These are phyloP conservation scores for Rhinichthys osculus DNA, from an alignment of 2,797 vertebrate genomes.

Conservation along the genomic window DNA sequence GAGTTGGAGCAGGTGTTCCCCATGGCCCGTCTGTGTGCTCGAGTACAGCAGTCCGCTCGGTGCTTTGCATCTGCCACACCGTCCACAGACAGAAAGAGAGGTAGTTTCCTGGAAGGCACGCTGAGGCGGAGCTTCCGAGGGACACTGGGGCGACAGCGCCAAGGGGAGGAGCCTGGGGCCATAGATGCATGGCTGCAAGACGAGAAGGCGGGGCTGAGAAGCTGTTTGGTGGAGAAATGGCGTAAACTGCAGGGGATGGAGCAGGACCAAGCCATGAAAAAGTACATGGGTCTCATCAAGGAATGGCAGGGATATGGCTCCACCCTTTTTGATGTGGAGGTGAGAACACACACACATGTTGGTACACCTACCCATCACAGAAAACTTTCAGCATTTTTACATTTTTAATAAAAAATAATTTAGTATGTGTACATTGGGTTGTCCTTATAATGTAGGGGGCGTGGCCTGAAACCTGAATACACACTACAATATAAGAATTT, in stretches of 20 bases:
- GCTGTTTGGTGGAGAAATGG: slow-evolving; percentile 94
- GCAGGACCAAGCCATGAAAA: slow-evolving; percentile 92
- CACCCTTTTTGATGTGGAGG: slow-evolving; percentile 94
- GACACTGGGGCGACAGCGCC: slow-evolving; percentile 82
- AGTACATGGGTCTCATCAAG: slow-evolving; percentile 93
- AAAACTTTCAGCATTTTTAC: not conserved
- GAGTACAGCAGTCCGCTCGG: slow-evolving; percentile 90
- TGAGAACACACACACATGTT: slow-evolving; percentile 69
- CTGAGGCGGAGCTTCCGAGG: slow-evolving; percentile 92
- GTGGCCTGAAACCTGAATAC: slow-evolving; percentile 6
- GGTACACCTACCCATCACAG: not conserved
- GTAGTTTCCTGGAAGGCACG: slow-evolving; percentile 95
- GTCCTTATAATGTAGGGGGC: not conserved
- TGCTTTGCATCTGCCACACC: slow-evolving; percentile 71
- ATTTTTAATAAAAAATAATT: not conserved
- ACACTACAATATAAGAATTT: not conserved
- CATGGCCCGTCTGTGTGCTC: slow-evolving; percentile 84
- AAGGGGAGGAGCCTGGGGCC: slow-evolving; percentile 89
- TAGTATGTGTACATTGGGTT: not conserved
- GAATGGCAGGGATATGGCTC: slow-evolving; percentile 98
- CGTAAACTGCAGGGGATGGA: slow-evolving; percentile 90
- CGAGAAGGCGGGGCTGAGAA: slow-evolving; percentile 83
- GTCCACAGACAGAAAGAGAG: slow-evolving; percentile 84
- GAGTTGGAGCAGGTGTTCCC: slow-evolving; percentile 91
- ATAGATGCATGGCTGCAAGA: slow-evolving; percentile 94